Percentiles rank a stretch among this genome's conserved stretches.
Conservation (phyloP, 2,888 invertebrate species). For the Mystacides longicornis region DNA sequence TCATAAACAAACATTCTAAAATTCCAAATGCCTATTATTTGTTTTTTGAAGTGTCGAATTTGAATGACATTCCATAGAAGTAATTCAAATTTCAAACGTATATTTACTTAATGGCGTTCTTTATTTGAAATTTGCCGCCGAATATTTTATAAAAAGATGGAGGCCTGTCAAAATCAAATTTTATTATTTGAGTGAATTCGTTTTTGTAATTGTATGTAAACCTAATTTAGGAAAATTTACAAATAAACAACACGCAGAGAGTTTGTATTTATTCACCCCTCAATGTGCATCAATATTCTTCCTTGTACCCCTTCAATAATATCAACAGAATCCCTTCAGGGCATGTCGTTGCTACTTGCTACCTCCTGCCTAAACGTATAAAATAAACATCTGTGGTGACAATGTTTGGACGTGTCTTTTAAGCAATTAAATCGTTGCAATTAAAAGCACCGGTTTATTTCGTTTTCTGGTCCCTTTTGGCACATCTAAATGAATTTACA, state of each 20-base stretch:
- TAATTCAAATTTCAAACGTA: no score
- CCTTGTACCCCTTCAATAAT: slow-evolving; percentile 6
- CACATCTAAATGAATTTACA: slow-evolving; percentile 1
- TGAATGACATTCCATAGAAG: no score
- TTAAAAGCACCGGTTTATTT: slow-evolving; percentile 11
- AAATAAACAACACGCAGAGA: neutral
- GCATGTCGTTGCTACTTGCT: slow-evolving; percentile 3
- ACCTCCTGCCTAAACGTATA: slow-evolving; percentile 8
- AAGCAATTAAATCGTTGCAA: slow-evolving; percentile 17
- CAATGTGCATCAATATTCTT: neutral
- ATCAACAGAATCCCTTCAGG: slow-evolving; percentile 1
- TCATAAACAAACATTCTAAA: no score
- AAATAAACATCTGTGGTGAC: slow-evolving; percentile 23
- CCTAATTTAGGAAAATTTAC: neutral
- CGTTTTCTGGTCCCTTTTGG: slow-evolving; percentile 1
- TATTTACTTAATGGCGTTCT: no score
- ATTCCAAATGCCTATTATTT: no score
- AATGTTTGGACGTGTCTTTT: slow-evolving; percentile 19
- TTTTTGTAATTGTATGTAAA: no score
- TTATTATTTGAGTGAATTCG: no score
- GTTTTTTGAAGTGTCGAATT: no score
- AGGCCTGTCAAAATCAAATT: no score
- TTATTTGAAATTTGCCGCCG: no score
- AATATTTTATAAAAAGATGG: no score
- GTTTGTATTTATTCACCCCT: neutral